Evolutionary conservation across 2,113 vertebrate genomes (phyloP).

Genomic region (Aviceda subcristata): DNA sequence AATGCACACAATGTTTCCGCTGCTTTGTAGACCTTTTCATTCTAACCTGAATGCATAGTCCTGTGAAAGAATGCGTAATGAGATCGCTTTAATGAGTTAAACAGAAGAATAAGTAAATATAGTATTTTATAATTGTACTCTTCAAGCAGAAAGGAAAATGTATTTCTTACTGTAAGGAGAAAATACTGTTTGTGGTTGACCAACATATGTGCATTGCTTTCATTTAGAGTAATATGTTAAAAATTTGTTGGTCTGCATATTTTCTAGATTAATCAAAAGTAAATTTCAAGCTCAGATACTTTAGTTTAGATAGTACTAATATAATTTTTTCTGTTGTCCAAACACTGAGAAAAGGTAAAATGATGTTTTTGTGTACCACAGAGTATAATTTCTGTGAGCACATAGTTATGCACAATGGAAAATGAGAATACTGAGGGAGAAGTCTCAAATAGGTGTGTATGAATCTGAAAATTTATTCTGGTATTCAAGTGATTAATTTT

Average conservation of each 20-base stretch:
- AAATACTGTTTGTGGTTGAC: conserved; percentile 13
- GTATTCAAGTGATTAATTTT: neutral
- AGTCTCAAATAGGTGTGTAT: neutral
- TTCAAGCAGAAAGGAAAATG: conserved; percentile 19
- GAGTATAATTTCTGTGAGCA: neutral
- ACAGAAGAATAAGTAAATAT: neutral
- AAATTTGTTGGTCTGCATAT: conserved; percentile 38
- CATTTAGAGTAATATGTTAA: conserved; percentile 34
- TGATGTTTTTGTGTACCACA: neutral
- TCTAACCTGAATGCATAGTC: neutral
- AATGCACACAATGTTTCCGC: neutral
- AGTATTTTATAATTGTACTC: neutral
- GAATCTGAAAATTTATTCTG: neutral
- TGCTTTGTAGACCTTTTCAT: neutral
- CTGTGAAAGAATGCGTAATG: neutral
- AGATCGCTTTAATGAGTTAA: conserved; percentile 11
- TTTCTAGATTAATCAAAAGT: conserved; percentile 50
- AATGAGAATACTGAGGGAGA: neutral
- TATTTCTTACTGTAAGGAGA: conserved; percentile 21
- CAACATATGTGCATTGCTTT: conserved; percentile 44
- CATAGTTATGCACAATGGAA: neutral
- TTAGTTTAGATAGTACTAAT: neutral
- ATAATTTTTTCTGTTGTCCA: conserved; percentile 9
- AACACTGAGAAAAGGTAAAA: conserved; percentile 23
- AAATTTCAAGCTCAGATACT: neutral